Base-by-base conservation (phyloP, 2,797 vertebrate genomes). In the Rhynchotus rufescens region DNA sequence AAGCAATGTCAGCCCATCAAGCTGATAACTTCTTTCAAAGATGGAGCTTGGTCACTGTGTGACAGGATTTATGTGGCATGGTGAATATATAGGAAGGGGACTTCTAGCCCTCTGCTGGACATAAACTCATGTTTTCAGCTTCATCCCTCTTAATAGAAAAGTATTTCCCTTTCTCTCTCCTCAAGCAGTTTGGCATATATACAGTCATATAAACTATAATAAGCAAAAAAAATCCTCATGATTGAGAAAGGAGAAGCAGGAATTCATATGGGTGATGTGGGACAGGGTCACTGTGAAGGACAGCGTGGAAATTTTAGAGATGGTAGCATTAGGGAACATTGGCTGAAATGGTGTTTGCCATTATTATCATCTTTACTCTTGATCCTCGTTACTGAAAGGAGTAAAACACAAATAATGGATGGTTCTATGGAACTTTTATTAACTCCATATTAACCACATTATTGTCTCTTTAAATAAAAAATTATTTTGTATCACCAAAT, bases 31-130 rank as follows among this genome's bases (percentile, higher is more conserved):
- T 7, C 15, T 87, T 80, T 68, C 16, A 32, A 19, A 0, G 19
- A 16, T 2, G 8, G 16, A 80, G 4, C 6, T 66, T 61, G 15
- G 56, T 66, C n/a, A n/a, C 13, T 1, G 0, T 52, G 9, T 9
- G 30, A 54, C 21, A 73, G 28, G 34, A 59, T 79, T 89, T 47
- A 34, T 56, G 15, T 40, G 26, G 68, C 10, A 23, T 2, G 7
- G 12, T 25, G 28, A n/a, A 28, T 75, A 42, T 36, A 51, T 8
- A 75, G 14, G 11, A 15, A 4, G 19, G 51, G 54, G 25, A 64
- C 92, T 86, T 62, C 71, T 66, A 86, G 47, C n/a, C 13, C 8
- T 76, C 52, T 61, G 14, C 52, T 44, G 79, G 71, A 47, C 14
- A 3, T 2, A 45, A 4, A 3, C 51, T 81, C 40, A 34, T 36